Base-by-base conservation (phyloP, 2,797 vertebrate species). In the Sebastes hubbsi region DNA sequence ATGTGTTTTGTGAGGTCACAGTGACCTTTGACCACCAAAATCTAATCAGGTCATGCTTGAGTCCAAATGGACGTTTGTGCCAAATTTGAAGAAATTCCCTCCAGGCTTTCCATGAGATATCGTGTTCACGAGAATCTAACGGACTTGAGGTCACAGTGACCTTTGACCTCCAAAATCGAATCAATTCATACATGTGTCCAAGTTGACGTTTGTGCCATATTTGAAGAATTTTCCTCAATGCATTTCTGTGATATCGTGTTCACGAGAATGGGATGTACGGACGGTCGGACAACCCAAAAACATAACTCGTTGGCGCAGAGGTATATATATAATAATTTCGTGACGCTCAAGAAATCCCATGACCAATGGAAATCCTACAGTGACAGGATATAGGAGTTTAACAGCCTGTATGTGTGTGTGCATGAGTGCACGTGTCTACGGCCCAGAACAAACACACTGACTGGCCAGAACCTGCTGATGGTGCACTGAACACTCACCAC, bases 401-500 rank as follows among this genome's bases (percentile, higher is more conserved):
- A 64, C n/a, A 25, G 82, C 7, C 52, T 68, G 62, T 70, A 3
- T 60, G 34, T 58, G 73, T 73, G 29, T 46, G 42, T 36, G 56
- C 24, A 34, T 36, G 62, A 55, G 54, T 16, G 78, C 68, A 86
- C 77, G 60, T 87, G 85, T 87, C 87, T 80, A 86, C 55, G 27
- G 88, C 75, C 86, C 88, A 88, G 87, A 91, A 93, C 90, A 94
- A 94, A 95, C 87, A 94, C 87, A 87, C 65, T 11, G 72, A 85
- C 61, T 34, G 62, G 71, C 84, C 87, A 92, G 84, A 94, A 94
- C 92, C 82, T 94, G 94, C 94, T 94, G 94, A 95, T 94, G 85
- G 85, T 89, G 95, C 94, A 84, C 75, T 84, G 88, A 85, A 78
- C 16, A 22, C 80, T 69, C 72, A 82, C 82, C 75, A 49, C 42